Conservation (phyloP, 2,797 vertebrate species). For the Aphelocoma californica region DNA sequence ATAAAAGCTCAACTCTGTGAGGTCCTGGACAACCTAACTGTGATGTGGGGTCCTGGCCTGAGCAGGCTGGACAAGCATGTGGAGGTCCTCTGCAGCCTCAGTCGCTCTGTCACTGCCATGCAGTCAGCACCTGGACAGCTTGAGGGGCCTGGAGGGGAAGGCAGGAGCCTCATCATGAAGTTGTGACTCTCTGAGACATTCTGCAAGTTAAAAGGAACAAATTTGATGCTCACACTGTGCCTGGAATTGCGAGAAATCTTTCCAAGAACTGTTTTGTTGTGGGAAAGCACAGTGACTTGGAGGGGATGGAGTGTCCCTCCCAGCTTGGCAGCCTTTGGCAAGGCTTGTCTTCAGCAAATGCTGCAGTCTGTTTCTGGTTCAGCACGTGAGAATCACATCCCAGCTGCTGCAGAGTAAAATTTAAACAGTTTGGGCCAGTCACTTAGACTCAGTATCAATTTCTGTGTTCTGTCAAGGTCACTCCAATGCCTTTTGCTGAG, state of each 20-base stretch:
- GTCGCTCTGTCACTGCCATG: neutral
- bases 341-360: neutral
- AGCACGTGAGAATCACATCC: neutral
- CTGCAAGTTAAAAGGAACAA: neutral
- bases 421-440: neutral
- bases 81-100: neutral
- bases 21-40: neutral
- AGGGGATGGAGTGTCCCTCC: neutral
- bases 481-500: neutral
- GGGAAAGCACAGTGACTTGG: neutral
- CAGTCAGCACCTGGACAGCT: neutral
- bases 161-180: neutral
- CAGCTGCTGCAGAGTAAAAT: neutral
- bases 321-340: neutral
- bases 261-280: neutral
- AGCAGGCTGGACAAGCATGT: neutral
- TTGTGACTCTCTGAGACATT: neutral
- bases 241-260: neutral
- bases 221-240: neutral
- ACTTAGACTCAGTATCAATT: neutral
- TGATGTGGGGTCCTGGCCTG: neutral
- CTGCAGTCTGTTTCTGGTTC: neutral
- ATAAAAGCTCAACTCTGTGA: neutral
- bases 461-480: neutral
- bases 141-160: neutral